Conservation (phyloP, 2,888 invertebrate species). For the Carpatolechia fugitivella region DNA sequence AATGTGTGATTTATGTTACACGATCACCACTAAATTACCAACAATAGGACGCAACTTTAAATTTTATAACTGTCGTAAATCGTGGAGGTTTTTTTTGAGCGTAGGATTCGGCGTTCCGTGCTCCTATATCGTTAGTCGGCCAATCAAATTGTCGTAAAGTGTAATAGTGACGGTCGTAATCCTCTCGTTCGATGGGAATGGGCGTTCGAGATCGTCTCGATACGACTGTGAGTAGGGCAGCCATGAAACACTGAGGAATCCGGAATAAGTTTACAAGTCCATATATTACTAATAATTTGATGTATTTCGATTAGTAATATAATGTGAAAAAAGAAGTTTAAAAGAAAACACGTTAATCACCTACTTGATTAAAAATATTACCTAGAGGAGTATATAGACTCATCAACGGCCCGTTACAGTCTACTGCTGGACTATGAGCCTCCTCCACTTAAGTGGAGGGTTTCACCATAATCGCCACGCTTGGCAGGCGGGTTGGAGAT, state of each 20-base stretch:
- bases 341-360: too few species aligned
- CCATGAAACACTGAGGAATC: background rate
- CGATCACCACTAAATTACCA: constrained; percentile 60
- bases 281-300: too few species aligned
- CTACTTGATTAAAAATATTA: too few species aligned
- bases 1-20: constrained; percentile 48
- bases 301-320: too few species aligned
- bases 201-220: constrained; percentile 53
- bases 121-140: constrained; percentile 65
- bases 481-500: too few species aligned
- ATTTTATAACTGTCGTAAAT: constrained; percentile 68
- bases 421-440: too few species aligned
- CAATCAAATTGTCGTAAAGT: constrained; percentile 72
- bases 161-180: constrained; percentile 65
- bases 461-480: too few species aligned
- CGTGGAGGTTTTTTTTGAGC: constrained; percentile 49
- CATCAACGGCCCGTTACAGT: too few species aligned
- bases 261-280: background rate
- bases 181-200: constrained; percentile 69
- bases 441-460: too few species aligned
- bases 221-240: constrained; percentile 28
- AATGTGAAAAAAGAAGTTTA: too few species aligned
- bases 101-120: constrained; percentile 53
- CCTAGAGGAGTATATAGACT: too few species aligned
- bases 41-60: constrained; percentile 54